Evolutionary conservation across 2,113 vertebrate species (phyloP).

Genomic region (Oxyruncus cristatus): DNA sequence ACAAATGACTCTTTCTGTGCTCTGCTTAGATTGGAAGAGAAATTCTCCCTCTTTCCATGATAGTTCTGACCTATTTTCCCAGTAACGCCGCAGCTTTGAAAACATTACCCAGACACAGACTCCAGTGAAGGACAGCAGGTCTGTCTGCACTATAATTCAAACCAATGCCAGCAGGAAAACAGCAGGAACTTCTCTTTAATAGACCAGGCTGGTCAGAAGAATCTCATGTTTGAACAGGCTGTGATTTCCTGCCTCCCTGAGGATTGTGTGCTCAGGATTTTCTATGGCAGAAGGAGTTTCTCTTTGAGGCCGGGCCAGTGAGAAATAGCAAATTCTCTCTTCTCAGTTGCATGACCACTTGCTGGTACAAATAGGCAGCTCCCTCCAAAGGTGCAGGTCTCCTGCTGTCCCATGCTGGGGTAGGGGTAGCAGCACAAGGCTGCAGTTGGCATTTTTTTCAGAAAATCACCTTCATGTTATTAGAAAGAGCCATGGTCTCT

Average conservation of each 20-base stretch:
- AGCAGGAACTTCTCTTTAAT: background rate
- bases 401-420: accelerated
- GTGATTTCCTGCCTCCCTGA: background rate
- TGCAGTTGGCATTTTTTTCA: background rate
- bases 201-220: background rate
- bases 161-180: background rate
- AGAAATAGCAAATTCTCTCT: background rate
- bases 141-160: background rate
- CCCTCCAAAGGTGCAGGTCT: background rate
- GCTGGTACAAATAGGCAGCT: background rate
- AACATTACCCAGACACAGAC: background rate
- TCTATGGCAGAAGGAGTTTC: background rate
- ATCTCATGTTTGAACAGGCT: background rate
- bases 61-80: background rate
- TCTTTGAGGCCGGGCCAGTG: background rate
- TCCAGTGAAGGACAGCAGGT: background rate
- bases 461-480: background rate
- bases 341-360: background rate
- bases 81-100: background rate
- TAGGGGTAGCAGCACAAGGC: background rate
- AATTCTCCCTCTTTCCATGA: background rate
- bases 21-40: background rate
- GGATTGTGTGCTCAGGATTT: background rate
- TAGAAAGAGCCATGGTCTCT: background rate
- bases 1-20: background rate